These are phyloP conservation scores for Glaucomys volans DNA, from an alignment of 2,113 vertebrate species.

Conservation along the genomic window DNA sequence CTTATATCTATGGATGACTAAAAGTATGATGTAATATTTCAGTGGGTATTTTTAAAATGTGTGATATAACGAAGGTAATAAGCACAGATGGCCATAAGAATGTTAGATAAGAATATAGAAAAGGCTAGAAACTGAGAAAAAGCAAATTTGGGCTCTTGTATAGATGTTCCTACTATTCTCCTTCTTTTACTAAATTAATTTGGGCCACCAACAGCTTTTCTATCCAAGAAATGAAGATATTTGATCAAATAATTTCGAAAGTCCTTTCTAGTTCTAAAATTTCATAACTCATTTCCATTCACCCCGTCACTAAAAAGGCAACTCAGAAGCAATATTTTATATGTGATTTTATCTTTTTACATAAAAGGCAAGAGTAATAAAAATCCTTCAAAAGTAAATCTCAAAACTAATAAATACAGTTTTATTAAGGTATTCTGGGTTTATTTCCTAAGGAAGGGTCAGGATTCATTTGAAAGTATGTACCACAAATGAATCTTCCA, in stretches of 20 bases:
- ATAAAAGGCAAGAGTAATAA: not conserved
- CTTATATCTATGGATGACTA: not conserved
- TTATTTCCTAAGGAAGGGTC: not conserved
- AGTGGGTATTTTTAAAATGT: constrained; percentile 30
- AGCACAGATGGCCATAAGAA: not conserved
- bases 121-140: not conserved
- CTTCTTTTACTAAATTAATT: not conserved
- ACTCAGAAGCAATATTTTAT: not conserved
- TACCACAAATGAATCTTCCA: not conserved
- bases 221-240: not conserved
- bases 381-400: not conserved
- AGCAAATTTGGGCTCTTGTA: not conserved
- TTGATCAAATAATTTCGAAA: not conserved
- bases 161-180: not conserved
- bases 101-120: not conserved
- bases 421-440: not conserved
- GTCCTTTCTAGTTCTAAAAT: not conserved
- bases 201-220: not conserved
- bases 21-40: not conserved
- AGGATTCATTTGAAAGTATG: not conserved
- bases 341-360: not conserved
- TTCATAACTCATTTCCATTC: not conserved
- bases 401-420: not conserved
- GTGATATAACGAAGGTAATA: not conserved
- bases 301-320: not conserved